Evolutionary conservation across 2,888 invertebrate genomes (phyloP).

Genomic region (Eustalomyia histrio): DNA sequence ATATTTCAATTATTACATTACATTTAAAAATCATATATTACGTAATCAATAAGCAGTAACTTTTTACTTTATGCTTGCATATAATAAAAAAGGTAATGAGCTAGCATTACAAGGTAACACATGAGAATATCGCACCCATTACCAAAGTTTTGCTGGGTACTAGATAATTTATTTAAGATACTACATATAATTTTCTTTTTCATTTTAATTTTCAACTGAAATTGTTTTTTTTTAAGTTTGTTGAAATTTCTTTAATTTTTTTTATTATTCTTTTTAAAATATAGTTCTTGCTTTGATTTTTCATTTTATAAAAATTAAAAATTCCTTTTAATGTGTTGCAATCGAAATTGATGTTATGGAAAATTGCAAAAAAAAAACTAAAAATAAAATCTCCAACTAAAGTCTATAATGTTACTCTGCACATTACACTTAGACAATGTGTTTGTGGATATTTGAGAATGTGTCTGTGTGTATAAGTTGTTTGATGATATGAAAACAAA

Average conservation of each 20-base stretch:
- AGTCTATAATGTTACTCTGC: slow-evolving; percentile 22
- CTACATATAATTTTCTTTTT: too few relatives aligned
- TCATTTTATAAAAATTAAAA: slow-evolving; percentile 69
- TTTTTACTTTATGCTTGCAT: too few relatives aligned
- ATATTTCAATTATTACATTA: too few relatives aligned
- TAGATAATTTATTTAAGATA: too few relatives aligned
- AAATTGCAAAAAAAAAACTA: slow-evolving; percentile 66
- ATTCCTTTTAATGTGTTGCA: slow-evolving; percentile 77
- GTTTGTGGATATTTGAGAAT: too few relatives aligned
- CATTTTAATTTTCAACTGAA: too few relatives aligned
- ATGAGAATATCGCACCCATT: too few relatives aligned
- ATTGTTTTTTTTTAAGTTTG: background rate
- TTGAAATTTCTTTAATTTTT: slow-evolving; percentile 14
- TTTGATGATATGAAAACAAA: slow-evolving; percentile 48
- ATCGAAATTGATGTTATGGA: slow-evolving; percentile 74
- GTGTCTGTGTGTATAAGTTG: slow-evolving; percentile 7
- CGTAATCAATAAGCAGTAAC: too few relatives aligned
- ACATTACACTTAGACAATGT: background rate
- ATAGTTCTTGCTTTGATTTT: background rate
- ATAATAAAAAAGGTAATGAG: too few relatives aligned
- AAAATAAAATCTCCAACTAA: slow-evolving; percentile 26
- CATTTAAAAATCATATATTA: too few relatives aligned
- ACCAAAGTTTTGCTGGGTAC: too few relatives aligned
- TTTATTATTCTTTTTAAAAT: background rate
- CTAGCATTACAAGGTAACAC: too few relatives aligned